phyloP scores from a whole-genome alignment of 2,888 invertebrate species.

The Charanyca ferruginea region DNA sequence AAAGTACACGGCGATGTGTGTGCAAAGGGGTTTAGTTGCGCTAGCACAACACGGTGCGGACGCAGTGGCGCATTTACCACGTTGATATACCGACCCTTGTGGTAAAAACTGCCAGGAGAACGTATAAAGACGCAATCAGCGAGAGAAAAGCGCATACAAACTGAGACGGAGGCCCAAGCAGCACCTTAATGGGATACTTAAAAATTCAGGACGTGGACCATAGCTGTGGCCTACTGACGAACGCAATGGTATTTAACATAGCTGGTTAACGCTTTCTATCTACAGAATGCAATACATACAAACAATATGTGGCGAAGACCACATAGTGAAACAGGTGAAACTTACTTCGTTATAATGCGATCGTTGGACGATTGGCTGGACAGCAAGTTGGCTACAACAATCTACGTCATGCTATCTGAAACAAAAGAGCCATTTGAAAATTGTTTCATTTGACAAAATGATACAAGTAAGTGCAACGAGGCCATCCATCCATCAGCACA shows the following conservation, averaged over 20 bases:
- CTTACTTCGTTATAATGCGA: constrained; percentile 53
- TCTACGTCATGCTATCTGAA: constrained; percentile 82
- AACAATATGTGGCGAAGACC: constrained; percentile 33
- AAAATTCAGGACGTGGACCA: constrained; percentile 86
- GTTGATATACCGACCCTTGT: constrained; percentile 76
- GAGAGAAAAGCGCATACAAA: constrained; percentile 84
- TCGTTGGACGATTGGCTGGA: constrained; percentile 35
- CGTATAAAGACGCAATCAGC: constrained; percentile 89
- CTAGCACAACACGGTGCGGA: constrained; percentile 56
- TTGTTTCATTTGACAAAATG: constrained; percentile 49
- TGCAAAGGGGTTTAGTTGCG: constrained; percentile 22
- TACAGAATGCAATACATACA: constrained; percentile 36
- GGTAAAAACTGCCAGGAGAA: constrained; percentile 80
- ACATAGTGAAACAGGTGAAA: constrained; percentile 36
- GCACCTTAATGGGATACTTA: constrained; percentile 85
- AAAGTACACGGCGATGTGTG: not conserved
- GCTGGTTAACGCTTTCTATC: constrained; percentile 63
- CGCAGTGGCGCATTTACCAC: constrained; percentile 74
- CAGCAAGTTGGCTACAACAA: constrained; percentile 56
- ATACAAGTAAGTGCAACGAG: constrained; percentile 59
- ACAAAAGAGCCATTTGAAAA: constrained; percentile 68
- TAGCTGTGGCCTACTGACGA: constrained; percentile 81
- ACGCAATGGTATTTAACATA: constrained; percentile 67
- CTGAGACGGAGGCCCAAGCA: constrained; percentile 70
- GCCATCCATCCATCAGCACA: constrained; percentile 64